A percentile compares a stretch with the other conserved stretches of the same genome.
These are phyloP conservation scores for Caenorhabditis sp. DNA, from an alignment of 2,888 invertebrate species.

Conservation along the genomic window DNA sequence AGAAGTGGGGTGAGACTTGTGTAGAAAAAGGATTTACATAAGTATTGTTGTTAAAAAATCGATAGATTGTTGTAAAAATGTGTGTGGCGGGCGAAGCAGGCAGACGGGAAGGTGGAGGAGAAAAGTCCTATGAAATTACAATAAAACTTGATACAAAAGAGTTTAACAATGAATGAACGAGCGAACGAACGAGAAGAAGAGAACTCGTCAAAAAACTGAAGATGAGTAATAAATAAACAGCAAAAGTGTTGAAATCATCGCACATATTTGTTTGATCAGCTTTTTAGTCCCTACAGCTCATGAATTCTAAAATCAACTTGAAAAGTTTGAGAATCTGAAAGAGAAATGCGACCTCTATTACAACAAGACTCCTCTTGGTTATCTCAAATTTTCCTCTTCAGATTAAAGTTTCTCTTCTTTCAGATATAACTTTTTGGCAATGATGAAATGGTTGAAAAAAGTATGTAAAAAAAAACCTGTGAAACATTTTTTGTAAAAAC, in stretches of 20 bases:
- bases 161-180: background rate
- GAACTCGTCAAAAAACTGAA: background rate
- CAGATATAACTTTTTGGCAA: no score
- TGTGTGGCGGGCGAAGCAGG: background rate
- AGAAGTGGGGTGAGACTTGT: background rate
- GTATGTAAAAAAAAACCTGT: no score
- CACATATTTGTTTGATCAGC: no score
- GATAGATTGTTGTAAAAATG: conserved; percentile 1
- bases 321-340: no score
- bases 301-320: no score
- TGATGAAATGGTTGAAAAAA: no score
- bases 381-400: no score
- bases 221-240: background rate
- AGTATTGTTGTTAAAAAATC: background rate
- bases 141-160: conserved; percentile 1
- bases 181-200: background rate
- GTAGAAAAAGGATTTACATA: conserved; percentile 1
- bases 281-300: no score
- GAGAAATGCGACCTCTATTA: no score
- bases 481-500: no score
- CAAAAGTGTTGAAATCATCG: background rate
- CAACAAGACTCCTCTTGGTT: no score
- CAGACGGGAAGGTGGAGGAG: background rate
- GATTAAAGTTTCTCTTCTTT: no score
- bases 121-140: background rate